Evolutionary conservation across 2,797 vertebrate genomes (phyloP).

Genomic region (Pseudochromis fuscus): DNA sequence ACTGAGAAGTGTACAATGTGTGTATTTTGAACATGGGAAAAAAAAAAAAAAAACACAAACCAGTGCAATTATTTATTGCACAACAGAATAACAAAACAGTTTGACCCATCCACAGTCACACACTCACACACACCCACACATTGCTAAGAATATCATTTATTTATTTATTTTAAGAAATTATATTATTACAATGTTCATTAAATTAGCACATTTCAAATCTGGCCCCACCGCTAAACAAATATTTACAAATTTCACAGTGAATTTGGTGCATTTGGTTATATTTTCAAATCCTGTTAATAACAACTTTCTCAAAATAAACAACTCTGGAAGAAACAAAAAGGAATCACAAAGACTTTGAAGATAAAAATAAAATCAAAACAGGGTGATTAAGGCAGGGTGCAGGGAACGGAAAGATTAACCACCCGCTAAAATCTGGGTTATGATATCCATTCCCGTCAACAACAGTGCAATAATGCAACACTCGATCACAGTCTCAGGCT

Average conservation of each 20-base stretch:
- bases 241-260: slow-evolving; percentile 82
- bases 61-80: background rate
- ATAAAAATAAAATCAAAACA: background rate
- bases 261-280: slow-evolving; percentile 64
- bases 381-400: slow-evolving; percentile 49
- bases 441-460: background rate
- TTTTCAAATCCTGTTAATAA: slow-evolving; percentile 27
- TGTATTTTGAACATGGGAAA: background rate
- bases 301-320: slow-evolving; percentile 15
- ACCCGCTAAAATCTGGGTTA: background rate
- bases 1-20: background rate
- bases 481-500: background rate
- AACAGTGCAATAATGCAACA: slow-evolving; percentile 40
- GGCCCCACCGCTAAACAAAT: slow-evolving; percentile 40
- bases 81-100: slow-evolving; percentile 18
- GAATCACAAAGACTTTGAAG: background rate
- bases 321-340: background rate
- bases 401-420: background rate
- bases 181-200: slow-evolving; percentile 63
- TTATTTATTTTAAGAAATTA: slow-evolving; percentile 77
- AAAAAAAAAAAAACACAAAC: too few relatives aligned
- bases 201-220: slow-evolving; percentile 49
- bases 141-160: slow-evolving; percentile 56
- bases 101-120: too few relatives aligned
- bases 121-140: slow-evolving; percentile 8